Percentiles rank a stretch among this genome's conserved stretches.
Conservation (phyloP, 2,888 invertebrate genomes). For the Acleris sparsana region DNA sequence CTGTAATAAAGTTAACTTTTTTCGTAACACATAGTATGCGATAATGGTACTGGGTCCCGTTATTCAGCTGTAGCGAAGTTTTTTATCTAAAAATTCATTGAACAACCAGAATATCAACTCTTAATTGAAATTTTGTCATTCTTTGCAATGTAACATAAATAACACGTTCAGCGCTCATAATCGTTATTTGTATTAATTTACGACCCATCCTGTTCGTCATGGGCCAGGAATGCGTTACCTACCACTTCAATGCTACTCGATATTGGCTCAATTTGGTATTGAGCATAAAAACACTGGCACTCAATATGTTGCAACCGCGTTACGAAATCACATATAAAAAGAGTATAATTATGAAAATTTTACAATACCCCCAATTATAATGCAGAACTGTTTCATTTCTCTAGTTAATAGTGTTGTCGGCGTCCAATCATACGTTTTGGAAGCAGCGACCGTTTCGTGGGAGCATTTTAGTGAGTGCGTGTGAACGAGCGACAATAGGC, state of each 20-base stretch:
- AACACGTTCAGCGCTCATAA: too few relatives aligned
- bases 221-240: too few relatives aligned
- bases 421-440: slow-evolving; percentile 36
- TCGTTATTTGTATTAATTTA: too few relatives aligned
- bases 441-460: slow-evolving; percentile 59
- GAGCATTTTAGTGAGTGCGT: slow-evolving; percentile 76
- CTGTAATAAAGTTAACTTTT: slow-evolving; percentile 29
- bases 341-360: slow-evolving; percentile 29
- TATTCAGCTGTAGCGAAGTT: slow-evolving; percentile 26
- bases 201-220: too few relatives aligned
- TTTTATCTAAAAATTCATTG: slow-evolving; percentile 27
- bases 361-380: slow-evolving; percentile 34
- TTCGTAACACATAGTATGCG: slow-evolving; percentile 21
- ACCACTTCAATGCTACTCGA: too few relatives aligned
- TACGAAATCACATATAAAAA: slow-evolving; percentile 14
- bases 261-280: not conserved
- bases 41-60: slow-evolving; percentile 29
- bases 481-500: slow-evolving; percentile 76
- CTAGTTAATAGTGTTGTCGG: slow-evolving; percentile 21
- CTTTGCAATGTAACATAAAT: not conserved
- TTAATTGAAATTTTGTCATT: not conserved
- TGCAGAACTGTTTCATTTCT: slow-evolving; percentile 32
- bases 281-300: not conserved
- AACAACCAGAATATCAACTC: slow-evolving; percentile 16
- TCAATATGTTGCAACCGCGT: not conserved